Evolutionary conservation across 2,797 vertebrate genomes (phyloP), one percentile per base, ranked within the genome.

Genomic region (Saxicola maurus): DNA sequence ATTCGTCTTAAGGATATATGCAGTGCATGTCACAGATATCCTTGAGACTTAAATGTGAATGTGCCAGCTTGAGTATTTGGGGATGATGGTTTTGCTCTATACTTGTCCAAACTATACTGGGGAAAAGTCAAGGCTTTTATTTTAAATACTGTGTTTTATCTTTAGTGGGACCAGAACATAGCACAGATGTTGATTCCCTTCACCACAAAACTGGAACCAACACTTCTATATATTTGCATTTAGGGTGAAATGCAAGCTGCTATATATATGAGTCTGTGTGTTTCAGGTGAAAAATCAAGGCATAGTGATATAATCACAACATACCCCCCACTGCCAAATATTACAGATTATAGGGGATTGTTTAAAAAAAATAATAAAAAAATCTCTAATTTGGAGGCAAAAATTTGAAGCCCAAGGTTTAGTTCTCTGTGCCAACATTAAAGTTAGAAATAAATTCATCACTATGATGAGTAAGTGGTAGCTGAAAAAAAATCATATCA

Each of bases 21-120:
- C 7, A 30, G 21, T 0, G 0, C 42, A 6, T 21, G 20, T 21
- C 37, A 17, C 18, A 9, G 1, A 1, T 55, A 23, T 60, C 10
- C 31, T 37, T 74, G 42, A 77, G 25, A 37, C 9, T 57, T 73
- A 64, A 72, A 76, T 43, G 60, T 25, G 9, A 35, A 31, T 31
- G 6, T 73, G 10, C 10, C 37, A 49, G 20, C 5, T 53, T 53
- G 55, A 13, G 9, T 21, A 15, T 65, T 81, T 82, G 21, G 17
- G 55, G 23, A 23, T 19, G 37, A 65, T 60, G 24, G 8, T 60
- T 86, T 83, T 62, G 18, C 21, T 74, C 14, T 24, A 19, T 77
- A 33, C 5, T 46, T 81, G 11, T 64, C 21, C 42, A 13, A 35
- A 31, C 14, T 55, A 13, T 45, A 33, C 12, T 19, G 25, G 14